phyloP scores from a whole-genome alignment of 2,113 vertebrate species.

The Eptatretus burgeri region DNA sequence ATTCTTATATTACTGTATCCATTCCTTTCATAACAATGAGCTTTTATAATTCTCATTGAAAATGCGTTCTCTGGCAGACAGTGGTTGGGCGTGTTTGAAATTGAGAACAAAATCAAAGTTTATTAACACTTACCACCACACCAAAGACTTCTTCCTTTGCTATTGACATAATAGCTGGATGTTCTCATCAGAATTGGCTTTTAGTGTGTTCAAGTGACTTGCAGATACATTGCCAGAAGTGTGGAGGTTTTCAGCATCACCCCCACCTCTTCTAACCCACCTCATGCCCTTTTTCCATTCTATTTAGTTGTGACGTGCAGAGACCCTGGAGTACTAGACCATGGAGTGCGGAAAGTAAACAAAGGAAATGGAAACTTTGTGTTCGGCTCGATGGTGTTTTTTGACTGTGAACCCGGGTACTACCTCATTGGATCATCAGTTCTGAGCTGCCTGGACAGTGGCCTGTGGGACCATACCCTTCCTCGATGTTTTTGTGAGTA shows the following conservation, averaged over 20 bases:
- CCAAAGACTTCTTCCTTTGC: neutral
- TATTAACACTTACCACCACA: too few species aligned
- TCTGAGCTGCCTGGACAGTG: slow-evolving; percentile 70
- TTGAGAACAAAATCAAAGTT: too few species aligned
- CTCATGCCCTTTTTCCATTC: neutral
- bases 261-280: too few species aligned
- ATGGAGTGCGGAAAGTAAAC: slow-evolving; percentile 52
- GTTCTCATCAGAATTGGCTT: neutral
- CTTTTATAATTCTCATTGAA: too few species aligned
- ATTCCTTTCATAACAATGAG: neutral
- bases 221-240: slow-evolving; percentile 8
- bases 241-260: too few species aligned
- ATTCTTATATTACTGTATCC: neutral
- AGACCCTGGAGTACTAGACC: slow-evolving; percentile 63
- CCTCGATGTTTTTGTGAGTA: slow-evolving; percentile 80
- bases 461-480: slow-evolving; percentile 67
- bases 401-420: slow-evolving; percentile 57
- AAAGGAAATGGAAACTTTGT: slow-evolving; percentile 28
- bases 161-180: neutral
- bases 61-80: too few species aligned
- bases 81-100: too few species aligned
- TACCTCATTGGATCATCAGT: slow-evolving; percentile 66
- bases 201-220: neutral
- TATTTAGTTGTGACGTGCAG: slow-evolving; percentile 67
- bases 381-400: slow-evolving; percentile 61